Evolutionary conservation across 2,888 invertebrate genomes (phyloP).

Genomic region (Drosophila meridiana): DNA sequence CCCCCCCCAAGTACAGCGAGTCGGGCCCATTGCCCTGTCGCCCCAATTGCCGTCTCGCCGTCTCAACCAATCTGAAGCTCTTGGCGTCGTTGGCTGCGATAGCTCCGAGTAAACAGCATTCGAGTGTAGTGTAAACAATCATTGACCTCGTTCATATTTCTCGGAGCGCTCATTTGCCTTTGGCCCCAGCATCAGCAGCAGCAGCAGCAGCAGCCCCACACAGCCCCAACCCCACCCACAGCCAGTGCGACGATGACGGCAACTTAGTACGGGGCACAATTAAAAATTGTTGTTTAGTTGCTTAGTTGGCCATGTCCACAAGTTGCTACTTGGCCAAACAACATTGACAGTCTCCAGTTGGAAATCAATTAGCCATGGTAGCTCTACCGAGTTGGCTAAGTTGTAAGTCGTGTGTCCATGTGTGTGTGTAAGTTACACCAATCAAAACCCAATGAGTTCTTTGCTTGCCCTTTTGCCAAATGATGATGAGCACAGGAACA

Average conservation of each 20-base stretch:
- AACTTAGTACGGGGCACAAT: constrained; percentile 60
- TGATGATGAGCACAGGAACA: constrained; percentile 48
- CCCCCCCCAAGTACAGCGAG: neutral
- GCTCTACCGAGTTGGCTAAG: constrained; percentile 18
- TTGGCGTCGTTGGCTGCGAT: constrained; percentile 27
- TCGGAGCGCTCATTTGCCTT: constrained; percentile 73
- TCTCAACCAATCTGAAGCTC: constrained; percentile 26
- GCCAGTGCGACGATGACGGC: constrained; percentile 14
- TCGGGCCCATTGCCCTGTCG: constrained; percentile 10
- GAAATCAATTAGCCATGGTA: constrained; percentile 65
- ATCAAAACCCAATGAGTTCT: constrained; percentile 49
- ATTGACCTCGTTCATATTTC: constrained; percentile 79
- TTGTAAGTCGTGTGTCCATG: constrained; percentile 20
- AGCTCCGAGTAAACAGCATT: constrained; percentile 73
- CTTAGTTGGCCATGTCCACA: constrained; percentile 35
- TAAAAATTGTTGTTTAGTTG: constrained; percentile 65
- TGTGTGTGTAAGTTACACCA: constrained; percentile 28
- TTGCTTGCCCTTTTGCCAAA: constrained; percentile 50
- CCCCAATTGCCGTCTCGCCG: constrained; percentile 38
- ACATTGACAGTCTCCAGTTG: constrained; percentile 47
- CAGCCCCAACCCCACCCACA: neutral
- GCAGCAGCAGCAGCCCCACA: neutral
- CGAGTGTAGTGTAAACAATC: constrained; percentile 80
- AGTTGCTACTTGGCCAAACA: constrained; percentile 36
- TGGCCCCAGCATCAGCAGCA: constrained; percentile 30